A percentile compares a stretch with the other conserved stretches of the same genome.
Evolutionary conservation across 2,888 invertebrate species (phyloP).

Genomic region (Melanargia galathea): DNA sequence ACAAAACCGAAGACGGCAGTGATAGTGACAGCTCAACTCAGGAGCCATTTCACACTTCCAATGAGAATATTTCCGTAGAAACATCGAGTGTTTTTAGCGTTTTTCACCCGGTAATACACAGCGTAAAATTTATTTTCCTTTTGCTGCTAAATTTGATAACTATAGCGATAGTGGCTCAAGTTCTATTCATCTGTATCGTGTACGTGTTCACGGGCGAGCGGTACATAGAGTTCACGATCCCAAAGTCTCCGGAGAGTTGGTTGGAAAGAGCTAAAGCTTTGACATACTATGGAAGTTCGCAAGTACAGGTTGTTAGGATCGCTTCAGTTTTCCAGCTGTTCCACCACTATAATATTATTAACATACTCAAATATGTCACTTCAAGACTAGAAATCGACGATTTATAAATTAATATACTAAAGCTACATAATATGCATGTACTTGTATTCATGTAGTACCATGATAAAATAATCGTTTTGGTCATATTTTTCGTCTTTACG

Average conservation of each 20-base stretch:
- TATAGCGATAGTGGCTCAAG: conserved; percentile 50
- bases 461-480: neutral
- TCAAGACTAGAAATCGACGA: conserved; percentile 1
- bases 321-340: conserved; percentile 56
- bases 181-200: conserved; percentile 51
- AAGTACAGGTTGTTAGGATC: conserved; percentile 54
- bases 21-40: conserved; percentile 25
- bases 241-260: conserved; percentile 52
- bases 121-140: conserved; percentile 54
- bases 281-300: conserved; percentile 57
- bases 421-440: no score
- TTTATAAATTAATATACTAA: conserved; percentile 8
- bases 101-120: conserved; percentile 44
- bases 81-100: conserved; percentile 40
- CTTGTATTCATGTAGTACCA: no score
- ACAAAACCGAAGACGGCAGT: neutral
- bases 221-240: conserved; percentile 55
- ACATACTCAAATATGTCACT: conserved; percentile 52
- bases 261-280: conserved; percentile 51
- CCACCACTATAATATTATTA: conserved; percentile 52
- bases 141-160: conserved; percentile 53
- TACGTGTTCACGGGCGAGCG: conserved; percentile 57
- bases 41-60: conserved; percentile 30
- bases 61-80: conserved; percentile 33
- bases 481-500: neutral